Percentiles rank a stretch among this genome's conserved stretches.
These are phyloP conservation scores for Pollenia labialis DNA, from an alignment of 2,888 invertebrate species.

Conservation along the genomic window DNA sequence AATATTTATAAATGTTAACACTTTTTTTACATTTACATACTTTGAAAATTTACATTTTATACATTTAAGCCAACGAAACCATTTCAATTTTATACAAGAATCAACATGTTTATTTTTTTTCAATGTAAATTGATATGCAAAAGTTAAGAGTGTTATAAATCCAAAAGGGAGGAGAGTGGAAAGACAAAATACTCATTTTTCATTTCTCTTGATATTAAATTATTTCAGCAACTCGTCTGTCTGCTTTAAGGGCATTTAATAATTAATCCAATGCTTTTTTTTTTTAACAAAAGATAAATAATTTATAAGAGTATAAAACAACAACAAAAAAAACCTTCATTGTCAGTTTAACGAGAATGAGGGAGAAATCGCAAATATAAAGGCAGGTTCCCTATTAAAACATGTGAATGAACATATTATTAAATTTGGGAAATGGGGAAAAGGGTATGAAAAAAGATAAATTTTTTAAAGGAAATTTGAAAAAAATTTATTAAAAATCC, in stretches of 20 bases:
- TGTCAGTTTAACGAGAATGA: neutral
- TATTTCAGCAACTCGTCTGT: conserved; percentile 40
- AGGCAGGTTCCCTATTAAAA: neutral
- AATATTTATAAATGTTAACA: neutral
- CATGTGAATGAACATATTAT: too few species aligned
- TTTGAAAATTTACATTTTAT: too few species aligned
- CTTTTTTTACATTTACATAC: neutral
- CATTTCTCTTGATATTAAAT: conserved; percentile 46
- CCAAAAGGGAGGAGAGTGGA: neutral
- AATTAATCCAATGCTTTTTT: conserved; percentile 49
- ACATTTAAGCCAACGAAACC: too few species aligned
- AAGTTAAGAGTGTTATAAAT: neutral
- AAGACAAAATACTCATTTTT: conserved; percentile 36
- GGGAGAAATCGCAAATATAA: neutral
- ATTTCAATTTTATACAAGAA: neutral
- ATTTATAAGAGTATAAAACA: conserved; percentile 21
- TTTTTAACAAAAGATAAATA: conserved; percentile 28
- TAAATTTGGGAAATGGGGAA: too few species aligned
- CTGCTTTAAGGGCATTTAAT: conserved; percentile 42
- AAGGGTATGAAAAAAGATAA: too few species aligned
- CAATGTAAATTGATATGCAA: neutral
- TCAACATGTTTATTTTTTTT: neutral
- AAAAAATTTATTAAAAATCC: too few species aligned
- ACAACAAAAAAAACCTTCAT: neutral
- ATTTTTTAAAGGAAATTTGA: too few species aligned